Evolutionary conservation across 2,797 vertebrate genomes (phyloP), one percentile per base, ranked within the genome.

Genomic region (Syncerus caffer): DNA sequence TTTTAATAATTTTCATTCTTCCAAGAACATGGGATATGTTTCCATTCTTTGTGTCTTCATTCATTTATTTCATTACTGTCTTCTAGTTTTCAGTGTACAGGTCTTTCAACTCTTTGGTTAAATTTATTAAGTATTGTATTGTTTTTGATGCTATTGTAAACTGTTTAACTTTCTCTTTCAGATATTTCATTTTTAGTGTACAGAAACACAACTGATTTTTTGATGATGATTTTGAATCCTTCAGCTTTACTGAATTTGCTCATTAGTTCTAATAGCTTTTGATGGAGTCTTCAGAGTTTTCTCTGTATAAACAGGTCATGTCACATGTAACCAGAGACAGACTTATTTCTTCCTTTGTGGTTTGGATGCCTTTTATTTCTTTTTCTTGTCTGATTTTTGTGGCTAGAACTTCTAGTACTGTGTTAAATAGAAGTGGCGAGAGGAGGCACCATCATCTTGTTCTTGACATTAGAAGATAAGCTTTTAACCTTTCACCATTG

Each of bases 11-110:
- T 34, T 53, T 53, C 50, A 1, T 14, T 34, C 78, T 53, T 53
- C 10, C 78, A 23, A 7, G 31, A 23, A 14, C 19, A 4, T 0
- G 50, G 11, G 50, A 1, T 23, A 13, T 7, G 17, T 1, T 23
- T n/a, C 78, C 6, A 12, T 8, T n/a, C 29, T 31, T n/a, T 2
- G 2, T 1, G 50, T 53, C 50, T 34, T 53, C 50, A n/a, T 14
- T 12, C 19, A 1, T 13, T 13, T 7, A 31, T n/a, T 13, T 23
- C 31, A 4, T 14, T 21, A 7, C 7, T 1, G 17, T 13, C 29
- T 80, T 23, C 78, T 14, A 23, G 17, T 21, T 21, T 80, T 80
- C 31, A 4, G 78, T 14, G 78, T 12, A 7, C 17, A 12, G 13
- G 78, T 12, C 29, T 80, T 51, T n/a, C 78, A 7, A 13, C 7